phyloP scores from a whole-genome alignment of 53 echinoderm and acorn worm species.

The Astropecten irregularis region DNA sequence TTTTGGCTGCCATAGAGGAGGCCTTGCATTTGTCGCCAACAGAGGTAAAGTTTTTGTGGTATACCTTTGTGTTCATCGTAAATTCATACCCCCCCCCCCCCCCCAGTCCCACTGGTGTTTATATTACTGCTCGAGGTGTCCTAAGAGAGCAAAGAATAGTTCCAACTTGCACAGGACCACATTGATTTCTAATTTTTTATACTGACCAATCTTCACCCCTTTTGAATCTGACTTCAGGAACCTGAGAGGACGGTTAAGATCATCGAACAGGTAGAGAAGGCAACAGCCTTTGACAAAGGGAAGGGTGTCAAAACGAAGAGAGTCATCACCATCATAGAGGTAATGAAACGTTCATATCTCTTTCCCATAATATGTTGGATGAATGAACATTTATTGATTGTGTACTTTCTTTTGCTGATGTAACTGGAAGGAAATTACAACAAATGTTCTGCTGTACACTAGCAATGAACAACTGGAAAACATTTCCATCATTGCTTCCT shows the following conservation, averaged over 20 bases:
- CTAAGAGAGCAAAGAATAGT: too few species aligned
- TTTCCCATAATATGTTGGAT: conserved; percentile 7
- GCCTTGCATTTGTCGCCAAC: background rate
- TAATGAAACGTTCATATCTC: background rate
- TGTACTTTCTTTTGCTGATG: background rate
- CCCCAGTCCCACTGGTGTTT: too few species aligned
- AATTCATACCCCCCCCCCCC: too few species aligned
- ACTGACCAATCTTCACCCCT: too few species aligned
- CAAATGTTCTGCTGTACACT: background rate
- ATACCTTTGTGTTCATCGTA: too few species aligned
- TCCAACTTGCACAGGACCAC: too few species aligned
- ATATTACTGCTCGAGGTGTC: too few species aligned
- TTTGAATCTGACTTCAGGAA: background rate
- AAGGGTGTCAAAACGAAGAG: conserved; percentile 27
- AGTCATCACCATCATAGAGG: conserved; percentile 34
- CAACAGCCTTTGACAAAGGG: conserved; percentile 46
- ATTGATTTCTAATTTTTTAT: too few species aligned
- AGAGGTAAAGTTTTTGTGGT: background rate
- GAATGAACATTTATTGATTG: background rate
- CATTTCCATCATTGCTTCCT: background rate
- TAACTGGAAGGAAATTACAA: background rate
- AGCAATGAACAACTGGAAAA: background rate
- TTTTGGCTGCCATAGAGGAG: background rate
- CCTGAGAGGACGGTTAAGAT: conserved; percentile 1
- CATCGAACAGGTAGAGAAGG: conserved; percentile 18